Evolutionary conservation across 2,113 vertebrate genomes (phyloP).

Genomic region (Numida meleagris): DNA sequence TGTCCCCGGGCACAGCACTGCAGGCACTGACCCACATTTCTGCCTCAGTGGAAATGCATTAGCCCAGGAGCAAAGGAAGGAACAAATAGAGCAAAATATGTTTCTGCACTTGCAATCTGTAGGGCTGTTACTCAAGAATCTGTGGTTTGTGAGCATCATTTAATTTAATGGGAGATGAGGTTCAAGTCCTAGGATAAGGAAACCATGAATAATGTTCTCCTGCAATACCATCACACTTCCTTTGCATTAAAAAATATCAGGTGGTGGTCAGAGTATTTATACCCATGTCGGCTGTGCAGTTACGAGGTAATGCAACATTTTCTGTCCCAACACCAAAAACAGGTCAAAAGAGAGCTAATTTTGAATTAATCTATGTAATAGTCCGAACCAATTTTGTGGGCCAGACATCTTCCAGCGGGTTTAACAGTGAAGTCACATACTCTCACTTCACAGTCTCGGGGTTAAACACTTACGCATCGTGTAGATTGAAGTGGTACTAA

Average conservation of each 20-base stretch:
- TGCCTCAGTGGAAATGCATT: accelerated
- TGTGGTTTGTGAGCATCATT: not conserved
- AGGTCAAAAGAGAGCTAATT: conserved; percentile 5
- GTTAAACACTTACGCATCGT: not conserved
- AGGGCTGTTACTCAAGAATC: not conserved
- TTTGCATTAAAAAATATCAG: not conserved
- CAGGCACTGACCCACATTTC: not conserved
- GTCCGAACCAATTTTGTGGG: not conserved
- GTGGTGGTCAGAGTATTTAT: not conserved
- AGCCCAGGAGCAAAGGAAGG: not conserved
- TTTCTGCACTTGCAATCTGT: accelerated
- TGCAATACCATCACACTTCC: not conserved
- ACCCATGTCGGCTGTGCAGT: not conserved
- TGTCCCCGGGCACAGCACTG: not conserved
- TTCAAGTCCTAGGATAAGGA: not conserved
- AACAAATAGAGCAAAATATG: not conserved
- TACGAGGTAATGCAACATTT: not conserved
- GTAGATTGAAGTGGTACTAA: not conserved
- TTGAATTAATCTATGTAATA: not conserved
- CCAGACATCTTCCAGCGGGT: not conserved
- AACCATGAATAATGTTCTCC: not conserved
- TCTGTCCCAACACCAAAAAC: not conserved
- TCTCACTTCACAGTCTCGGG: not conserved
- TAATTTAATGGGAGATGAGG: not conserved
- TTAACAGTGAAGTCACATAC: not conserved